Base-by-base conservation (phyloP, 2,113 vertebrate species). In the Cyphomyrus discorhynchus region DNA sequence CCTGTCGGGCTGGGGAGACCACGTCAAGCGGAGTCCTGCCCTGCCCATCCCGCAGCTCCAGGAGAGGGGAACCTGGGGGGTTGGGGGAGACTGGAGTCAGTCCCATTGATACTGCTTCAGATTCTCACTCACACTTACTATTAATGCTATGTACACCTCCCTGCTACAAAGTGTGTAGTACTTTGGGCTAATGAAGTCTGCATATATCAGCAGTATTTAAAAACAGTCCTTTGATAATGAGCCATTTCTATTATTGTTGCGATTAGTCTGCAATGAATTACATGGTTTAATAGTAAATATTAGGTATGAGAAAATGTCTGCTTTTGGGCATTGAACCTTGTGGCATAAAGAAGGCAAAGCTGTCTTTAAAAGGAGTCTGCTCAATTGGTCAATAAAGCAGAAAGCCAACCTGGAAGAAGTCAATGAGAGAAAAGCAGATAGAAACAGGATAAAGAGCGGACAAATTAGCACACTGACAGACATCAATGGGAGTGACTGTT, bases 21-120 rank as follows among this genome's bases (percentile, higher is more conserved):
- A 96, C 94, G 93, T 99, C 97, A 94, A 99, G 94, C 1, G 97
- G 95, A 3, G 95, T 90, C 35, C 92, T 94, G 9, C 96, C 96
- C 0, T 90, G 5, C 80, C 87, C 86, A 90, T 97, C 96, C 15
- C 92, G 96, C 89, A 97, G 96, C 91, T 95, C 95, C 56, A 99
- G 94, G 91, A 99, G 96, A 86, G 92, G 84, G 17, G 97, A 96
- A 90, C 98, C 98, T 99, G 94, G 83, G 94, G 89, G 90, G 66
- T 42, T 42, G 39, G 92, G 93, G 93, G 90, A n/a, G 92, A 5
- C 19, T 52, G 93, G 93, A 90, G 42, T 80, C 7, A 39, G 27
- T 39, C 13, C 21, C 15, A 5, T 21, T 5, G 19, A 47, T 8
- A 90, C 35, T 35, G n/a, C 50, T 70, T 70, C 27, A 70, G 62